Evolutionary conservation across 2,113 vertebrate species (phyloP), one percentile per base, ranked within the genome.

Genomic region (Eulemur macaco): DNA sequence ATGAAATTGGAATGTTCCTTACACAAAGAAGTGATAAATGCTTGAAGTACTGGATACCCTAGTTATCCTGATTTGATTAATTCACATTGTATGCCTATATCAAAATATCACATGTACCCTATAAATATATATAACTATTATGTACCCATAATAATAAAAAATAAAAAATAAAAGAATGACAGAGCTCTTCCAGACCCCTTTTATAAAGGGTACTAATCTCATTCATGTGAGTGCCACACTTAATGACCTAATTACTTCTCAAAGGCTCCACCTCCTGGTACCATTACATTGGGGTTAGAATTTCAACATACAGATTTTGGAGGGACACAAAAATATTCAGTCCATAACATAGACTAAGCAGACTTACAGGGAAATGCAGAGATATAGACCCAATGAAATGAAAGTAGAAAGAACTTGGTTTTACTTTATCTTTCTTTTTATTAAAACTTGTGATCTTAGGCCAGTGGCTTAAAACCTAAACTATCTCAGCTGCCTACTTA

Each of bases 381-480:
- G 27, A 15, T 25, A 14, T 25, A 42, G 9, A 10, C 10, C 83
- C 56, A 45, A 1, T 93, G 50, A 93, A 84, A 84, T 47, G 37
- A 54, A 63, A 86, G 8, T 82, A 9, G 29, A 95, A 88, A 94
- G 29, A 91, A 85, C 2, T 47, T 88, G 77, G 31, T 10, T 60
- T 93, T 5, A 14, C 7, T 93, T 96, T 10, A 73, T 39, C 68
- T 95, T 94, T 87, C 58, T 83, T 91, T 66, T 71, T 27, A 77
- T 76, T 86, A 42, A 77, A 42, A 77, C 37, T 54, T 76, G 50
- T 47, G 17, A 69, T 68, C 20, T 90, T 89, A 34, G 64, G 8
- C 21, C 27, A 80, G 13, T 54, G 18, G 58, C n/a, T 95, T 96
- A 89, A 81, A 86, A 66, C 11, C 42, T 80, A 66, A 77, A 80